These are phyloP conservation scores for Clarias batrachus DNA, from an alignment of 2,113 vertebrate genomes.

Conservation along the genomic window DNA sequence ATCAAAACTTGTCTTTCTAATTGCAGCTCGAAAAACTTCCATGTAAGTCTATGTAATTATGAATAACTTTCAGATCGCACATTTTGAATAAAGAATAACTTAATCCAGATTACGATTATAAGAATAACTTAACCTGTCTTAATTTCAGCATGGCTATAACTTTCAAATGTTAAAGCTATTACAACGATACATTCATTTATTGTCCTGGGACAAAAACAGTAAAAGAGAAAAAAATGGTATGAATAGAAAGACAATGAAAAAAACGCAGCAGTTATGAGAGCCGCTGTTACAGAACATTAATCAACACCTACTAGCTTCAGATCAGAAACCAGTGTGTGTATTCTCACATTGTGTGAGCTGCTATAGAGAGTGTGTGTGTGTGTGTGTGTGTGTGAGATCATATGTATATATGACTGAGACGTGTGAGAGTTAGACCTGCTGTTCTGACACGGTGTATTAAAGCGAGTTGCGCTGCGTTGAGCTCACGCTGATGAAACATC, in stretches of 20 bases:
- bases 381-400: not conserved
- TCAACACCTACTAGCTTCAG: not conserved
- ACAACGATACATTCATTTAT: not conserved
- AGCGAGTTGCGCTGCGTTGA: constrained; percentile 11
- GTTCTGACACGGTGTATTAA: constrained; percentile 24
- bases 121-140: too few species aligned
- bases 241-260: not conserved
- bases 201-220: not conserved
- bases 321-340: not conserved
- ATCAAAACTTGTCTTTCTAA: too few species aligned
- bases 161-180: too few species aligned
- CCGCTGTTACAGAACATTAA: not conserved
- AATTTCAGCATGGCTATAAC: too few species aligned
- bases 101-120: too few species aligned
- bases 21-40: not conserved
- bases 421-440: not conserved
- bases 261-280: too few species aligned
- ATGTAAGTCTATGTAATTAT: not conserved
- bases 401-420: constrained; percentile 7
- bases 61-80: not conserved
- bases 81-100: too few species aligned
- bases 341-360: not conserved
- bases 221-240: not conserved
- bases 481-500: constrained; percentile 55
- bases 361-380: not conserved